Base-by-base conservation (phyloP, 2,888 invertebrate genomes). In the Drosophila quinaria region DNA sequence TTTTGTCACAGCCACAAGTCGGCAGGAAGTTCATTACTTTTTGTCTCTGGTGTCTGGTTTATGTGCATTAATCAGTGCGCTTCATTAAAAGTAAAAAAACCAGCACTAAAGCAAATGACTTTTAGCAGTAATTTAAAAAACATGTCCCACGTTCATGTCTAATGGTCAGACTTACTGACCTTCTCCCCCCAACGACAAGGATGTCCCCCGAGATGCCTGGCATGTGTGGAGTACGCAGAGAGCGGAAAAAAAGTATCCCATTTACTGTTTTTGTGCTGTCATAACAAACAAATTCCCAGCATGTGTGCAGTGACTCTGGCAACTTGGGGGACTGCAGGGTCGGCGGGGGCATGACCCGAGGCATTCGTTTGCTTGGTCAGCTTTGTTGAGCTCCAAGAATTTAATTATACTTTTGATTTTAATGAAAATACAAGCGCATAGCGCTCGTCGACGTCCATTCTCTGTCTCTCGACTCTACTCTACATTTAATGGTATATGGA, bases 371-470 rank as follows among this genome's bases (percentile, higher is more conserved):
- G 63, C 55, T 60, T 67, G 78, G 71, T 56, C 79, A 71, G 72
- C 71, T 67, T 58, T 59, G 75, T 17, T 55, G 60, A 51, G 68
- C 56, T 62, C 59, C 81, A 80, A 79, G 81, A 82, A 82, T 82
- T 82, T 82, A 82, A 82, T 82, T 82, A 82, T 79, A 83, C 82
- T 82, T 82, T 82, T 82, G 78, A 82, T 82, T 82, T 82, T 82
- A 82, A 82, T 82, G 82, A 82, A 82, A 82, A 76, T 68, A 75
- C 74, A 65, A 70, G 67, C 59, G 44, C 54, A 73, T 51, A 47
- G 50, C 33, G 33, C 49, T 61, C 39, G 41, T 52, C 39, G 49
- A 6, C n/a, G 17, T n/a, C 29, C 49, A 29, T 46, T 11, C 35
- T 47, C 61, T 31, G 41, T 17, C 50, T 11, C 39, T 50, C 41